A percentile compares a stretch with the other conserved stretches of the same genome.
phyloP scores from a whole-genome alignment of 2,888 invertebrate genomes.

The Stenchaetothrips biformis region DNA sequence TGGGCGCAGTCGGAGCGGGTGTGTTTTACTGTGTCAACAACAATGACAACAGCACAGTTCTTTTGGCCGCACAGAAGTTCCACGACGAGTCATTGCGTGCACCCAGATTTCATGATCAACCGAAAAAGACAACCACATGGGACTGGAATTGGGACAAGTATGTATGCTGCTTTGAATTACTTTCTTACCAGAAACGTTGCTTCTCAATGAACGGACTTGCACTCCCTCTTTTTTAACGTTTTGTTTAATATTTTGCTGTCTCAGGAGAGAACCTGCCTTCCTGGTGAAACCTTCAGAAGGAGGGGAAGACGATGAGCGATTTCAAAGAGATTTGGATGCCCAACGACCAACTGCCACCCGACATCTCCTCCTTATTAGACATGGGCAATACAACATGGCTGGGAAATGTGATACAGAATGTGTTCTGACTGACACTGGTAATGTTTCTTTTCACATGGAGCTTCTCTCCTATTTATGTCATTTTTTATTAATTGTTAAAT shows the following conservation, averaged over 20 bases:
- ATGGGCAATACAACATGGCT: conserved; percentile 85
- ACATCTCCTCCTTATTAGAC: conserved; percentile 86
- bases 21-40: too few species aligned
- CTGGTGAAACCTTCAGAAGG: conserved; percentile 57
- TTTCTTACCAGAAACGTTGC: conserved; percentile 13
- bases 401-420: conserved; percentile 68
- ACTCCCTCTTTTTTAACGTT: conserved; percentile 27
- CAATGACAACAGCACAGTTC: neutral
- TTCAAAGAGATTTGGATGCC: conserved; percentile 62
- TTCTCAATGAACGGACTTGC: neutral
- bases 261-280: conserved; percentile 67
- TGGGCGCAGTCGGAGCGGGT: too few species aligned
- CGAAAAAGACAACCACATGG: conserved; percentile 67
- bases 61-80: neutral
- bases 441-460: neutral
- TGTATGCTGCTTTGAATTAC: conserved; percentile 42
- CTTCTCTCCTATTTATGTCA: neutral
- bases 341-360: conserved; percentile 59
- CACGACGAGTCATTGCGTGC: conserved; percentile 48
- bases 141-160: conserved; percentile 86
- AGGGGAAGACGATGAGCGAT: conserved; percentile 54
- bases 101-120: conserved; percentile 52
- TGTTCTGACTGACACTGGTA: conserved; percentile 74
- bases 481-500: conserved; percentile 32
- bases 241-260: conserved; percentile 38